Base-by-base conservation (phyloP, 1,140 invertebrate genomes). In the Lepidotrigona ventralis region DNA sequence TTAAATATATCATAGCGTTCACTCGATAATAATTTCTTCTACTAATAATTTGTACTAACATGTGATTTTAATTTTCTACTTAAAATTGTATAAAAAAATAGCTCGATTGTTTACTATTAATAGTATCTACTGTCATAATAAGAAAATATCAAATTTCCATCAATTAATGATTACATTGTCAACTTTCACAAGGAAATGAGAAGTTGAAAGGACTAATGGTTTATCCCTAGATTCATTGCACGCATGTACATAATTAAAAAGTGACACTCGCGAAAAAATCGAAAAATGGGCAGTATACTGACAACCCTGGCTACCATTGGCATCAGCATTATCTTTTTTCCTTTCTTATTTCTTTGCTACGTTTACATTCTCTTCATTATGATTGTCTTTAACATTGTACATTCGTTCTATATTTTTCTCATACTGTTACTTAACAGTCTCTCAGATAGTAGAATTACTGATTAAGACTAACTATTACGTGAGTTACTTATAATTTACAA, bases 291-390 rank as follows among this genome's bases (percentile, higher is more conserved):
- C 64, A 75, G 76, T 80, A 21, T 79, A 75, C 26, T 86, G 54
- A 75, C 81, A 75, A 69, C 23, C 21, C 70, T 86, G 5, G 85
- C 85, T n/a, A 58, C 29, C 23, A 46, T 84, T 74, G 64, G 70
- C 17, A 29, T 86, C 39, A 84, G 46, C 33, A 66, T 86, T 23
- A 79, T 86, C 51, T 84, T 86, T 46, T 75, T 33, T 33, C 85
- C 85, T 75, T 84, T 84, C 70, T 8, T 86, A 58, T 75, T 84
- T 21, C 33, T 84, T 51, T 86, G 77, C 77, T 75, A 84, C 4
- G 26, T 76, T 23, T 86, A 84, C 26, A 73, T 84, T 17, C 19
- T 79, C 19, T 84, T 86, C 53, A 64, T 84, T 46, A 79, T 83
- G 46, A 56, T 84, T 17, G 17, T 86, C 5, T 80, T 84, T 33